A percentile compares a stretch with the other conserved stretches of the same genome.
phyloP scores from a whole-genome alignment of 2,888 invertebrate genomes.

The Nudaria mundana region DNA sequence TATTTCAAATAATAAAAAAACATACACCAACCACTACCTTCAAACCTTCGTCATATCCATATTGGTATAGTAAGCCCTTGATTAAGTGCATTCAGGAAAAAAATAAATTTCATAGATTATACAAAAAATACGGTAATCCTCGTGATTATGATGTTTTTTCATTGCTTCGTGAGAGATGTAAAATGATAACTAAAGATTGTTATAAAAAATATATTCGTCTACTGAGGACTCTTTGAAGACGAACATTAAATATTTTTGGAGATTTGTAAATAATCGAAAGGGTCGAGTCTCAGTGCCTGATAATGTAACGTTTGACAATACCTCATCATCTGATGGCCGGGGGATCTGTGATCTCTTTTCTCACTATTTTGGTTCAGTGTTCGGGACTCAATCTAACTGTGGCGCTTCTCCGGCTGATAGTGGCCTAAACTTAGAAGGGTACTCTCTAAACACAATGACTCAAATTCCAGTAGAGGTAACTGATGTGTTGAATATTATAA shows the following conservation, averaged over 20 bases:
- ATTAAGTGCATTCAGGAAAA: background rate
- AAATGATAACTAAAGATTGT: background rate
- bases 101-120: too few relatives aligned
- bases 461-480: too few relatives aligned
- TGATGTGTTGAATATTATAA: too few relatives aligned
- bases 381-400: too few relatives aligned
- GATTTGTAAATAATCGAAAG: slow-evolving; percentile 3
- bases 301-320: too few relatives aligned
- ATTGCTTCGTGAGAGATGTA: slow-evolving; percentile 1
- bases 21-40: background rate
- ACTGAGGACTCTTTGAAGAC: background rate
- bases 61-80: slow-evolving; percentile 3
- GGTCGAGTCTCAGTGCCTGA: too few relatives aligned
- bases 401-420: too few relatives aligned
- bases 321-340: too few relatives aligned
- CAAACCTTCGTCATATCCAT: slow-evolving; percentile 1
- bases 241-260: slow-evolving; percentile 5
- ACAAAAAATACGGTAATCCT: slow-evolving; percentile 3
- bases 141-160: slow-evolving; percentile 5
- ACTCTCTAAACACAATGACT: too few relatives aligned
- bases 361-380: too few relatives aligned
- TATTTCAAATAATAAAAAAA: background rate
- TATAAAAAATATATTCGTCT: background rate
- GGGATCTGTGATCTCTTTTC: too few relatives aligned
- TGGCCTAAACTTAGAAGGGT: too few relatives aligned